Evolutionary conservation across 2,113 vertebrate genomes (phyloP), one percentile per base, ranked within the genome.

Genomic region (Actinemys pallida): DNA sequence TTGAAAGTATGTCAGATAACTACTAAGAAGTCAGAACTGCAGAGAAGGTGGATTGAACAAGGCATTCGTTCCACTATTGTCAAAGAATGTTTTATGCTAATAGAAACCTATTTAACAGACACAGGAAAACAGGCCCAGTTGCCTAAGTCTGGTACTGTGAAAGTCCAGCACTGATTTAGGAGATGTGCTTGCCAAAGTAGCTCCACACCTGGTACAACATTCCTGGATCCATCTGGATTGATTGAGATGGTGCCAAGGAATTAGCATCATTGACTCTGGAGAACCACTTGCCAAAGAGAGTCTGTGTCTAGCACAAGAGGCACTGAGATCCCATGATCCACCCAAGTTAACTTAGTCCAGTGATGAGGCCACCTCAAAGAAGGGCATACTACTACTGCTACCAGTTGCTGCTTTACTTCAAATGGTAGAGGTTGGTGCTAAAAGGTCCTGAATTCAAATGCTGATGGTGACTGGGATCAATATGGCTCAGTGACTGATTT

Each of bases 91-190:
- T 96, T 82, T 91, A 90, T 86, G 90, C 82, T 95, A 75, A 93
- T 72, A 88, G 81, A 95, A 96, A 95, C 86, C 95, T 96, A 86
- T 94, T 97, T 90, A 96, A 93, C 50, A 96, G 90, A 88, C 11
- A 3, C 56, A 92, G 82, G 90, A 96, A 79, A 95, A 93, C 69
- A 81, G 4, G 10, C 22, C 11, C 13, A 83, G 62, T 17, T 88
- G 56, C 83, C 29, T 53, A 76, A 82, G 69, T 12, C 31, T 56
- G 50, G 57, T 53, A 27, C 4, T 0, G 1, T 10, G 39, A 8
- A 94, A 78, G 50, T 88, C 72, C 62, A 86, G 45, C 7, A 19
- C 9, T 11, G 27, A 93, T 69, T n/a, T 42, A 91, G n/a, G 78
- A 92, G 81, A 91, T 84, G 14, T 29, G 53, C 27, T 90, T 0